phyloP scores from a whole-genome alignment of 2,888 invertebrate species.

The Trachelus tabidus region DNA sequence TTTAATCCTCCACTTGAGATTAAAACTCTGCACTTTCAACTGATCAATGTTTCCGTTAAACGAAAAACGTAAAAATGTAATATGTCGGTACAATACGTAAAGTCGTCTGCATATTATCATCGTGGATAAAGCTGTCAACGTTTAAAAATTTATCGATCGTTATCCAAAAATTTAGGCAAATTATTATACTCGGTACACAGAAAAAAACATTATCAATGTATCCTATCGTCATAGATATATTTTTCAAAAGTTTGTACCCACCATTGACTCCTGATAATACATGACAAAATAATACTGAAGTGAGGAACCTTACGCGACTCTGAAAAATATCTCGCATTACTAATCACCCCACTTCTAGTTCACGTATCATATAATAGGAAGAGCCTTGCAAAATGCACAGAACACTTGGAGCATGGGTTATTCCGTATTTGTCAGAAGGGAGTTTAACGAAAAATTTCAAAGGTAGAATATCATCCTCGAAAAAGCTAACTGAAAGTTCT shows the following conservation, averaged over 20 bases:
- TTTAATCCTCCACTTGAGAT: neutral
- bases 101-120: too few relatives aligned
- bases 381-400: neutral
- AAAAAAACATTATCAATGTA: too few relatives aligned
- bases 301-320: neutral
- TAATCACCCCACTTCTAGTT: neutral
- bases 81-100: too few relatives aligned
- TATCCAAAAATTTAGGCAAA: too few relatives aligned
- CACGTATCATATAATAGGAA: neutral
- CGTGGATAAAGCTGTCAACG: too few relatives aligned
- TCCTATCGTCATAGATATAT: too few relatives aligned
- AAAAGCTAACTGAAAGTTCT: neutral
- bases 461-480: neutral
- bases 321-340: neutral
- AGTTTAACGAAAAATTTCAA: neutral
- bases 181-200: too few relatives aligned
- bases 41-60: neutral
- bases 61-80: too few relatives aligned
- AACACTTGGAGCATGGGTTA: neutral
- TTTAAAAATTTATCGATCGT: too few relatives aligned
- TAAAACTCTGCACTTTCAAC: neutral
- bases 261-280: too few relatives aligned
- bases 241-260: too few relatives aligned
- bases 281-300: neutral
- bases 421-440: neutral